Base-by-base conservation (phyloP, 2,797 vertebrate species). In the Sylvia borin region DNA sequence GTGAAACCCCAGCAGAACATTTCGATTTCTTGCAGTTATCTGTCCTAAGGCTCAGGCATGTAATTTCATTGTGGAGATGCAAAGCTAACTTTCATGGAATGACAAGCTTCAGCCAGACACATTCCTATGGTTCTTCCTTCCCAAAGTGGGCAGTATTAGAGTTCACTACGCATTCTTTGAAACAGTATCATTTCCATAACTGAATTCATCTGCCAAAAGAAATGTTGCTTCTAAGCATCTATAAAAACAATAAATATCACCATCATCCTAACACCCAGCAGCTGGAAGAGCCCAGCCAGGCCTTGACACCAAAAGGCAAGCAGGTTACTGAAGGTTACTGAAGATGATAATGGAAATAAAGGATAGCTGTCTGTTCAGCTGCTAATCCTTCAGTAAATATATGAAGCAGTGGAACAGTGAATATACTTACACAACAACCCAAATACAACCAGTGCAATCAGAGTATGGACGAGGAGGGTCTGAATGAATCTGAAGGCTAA, bases 401-500 rank as follows among this genome's bases (percentile, higher is more conserved):
- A 36, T 36, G 36, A 36, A 36, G 36, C 36, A 36, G 21, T 5
- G 43, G 72, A 83, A 82, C 57, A 51, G 40, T 53, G 64, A 71
- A 91, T 84, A 91, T 97, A 98, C 98, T 98, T 96, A 98, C 98
- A 98, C 31, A 98, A 45, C 55, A 98, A 87, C 42, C 98, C 98
- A 8, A 98, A 97, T 42, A 97, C 48, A 64, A 98, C 95, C 84
- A 98, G 55, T 2, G 98, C 96, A 62, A 98, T 95, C 89, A 98
- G 96, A 85, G 96, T 98, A 70, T 97, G 98, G 73, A 98, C 76
- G 90, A 98, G 70, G 29, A 98, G 93, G 0, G 60, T 86, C 25
- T 91, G 96, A 95, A 98, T 94, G 72, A 97, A 98, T 65, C 97
- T 97, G 95, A 98, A 98, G 81, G 66, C 67, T 90, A 98, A 50